A percentile compares a stretch with the other conserved stretches of the same genome.
These are phyloP conservation scores for Cygnus atratus DNA, from an alignment of 2,113 vertebrate species.

Conservation along the genomic window DNA sequence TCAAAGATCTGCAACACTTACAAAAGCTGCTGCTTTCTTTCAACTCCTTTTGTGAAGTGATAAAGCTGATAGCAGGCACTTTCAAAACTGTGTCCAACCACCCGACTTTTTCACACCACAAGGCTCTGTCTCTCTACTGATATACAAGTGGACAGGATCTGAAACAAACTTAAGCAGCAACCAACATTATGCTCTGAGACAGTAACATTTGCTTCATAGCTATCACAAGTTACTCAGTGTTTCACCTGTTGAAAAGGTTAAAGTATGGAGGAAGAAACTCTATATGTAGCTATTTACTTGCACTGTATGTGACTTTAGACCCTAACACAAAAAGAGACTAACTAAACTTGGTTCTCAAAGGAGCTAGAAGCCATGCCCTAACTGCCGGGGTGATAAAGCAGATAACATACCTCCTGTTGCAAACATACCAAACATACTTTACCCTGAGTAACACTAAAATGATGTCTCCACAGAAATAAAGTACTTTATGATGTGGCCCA, in stretches of 20 bases:
- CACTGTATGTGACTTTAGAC: not conserved
- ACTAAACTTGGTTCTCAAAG: not conserved
- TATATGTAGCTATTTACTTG: not conserved
- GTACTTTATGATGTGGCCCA: constrained; percentile 50
- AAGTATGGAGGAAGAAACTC: not conserved
- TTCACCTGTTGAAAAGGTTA: not conserved
- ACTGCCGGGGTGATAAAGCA: not conserved
- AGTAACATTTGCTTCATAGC: not conserved
- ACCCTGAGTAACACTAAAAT: constrained; percentile 21
- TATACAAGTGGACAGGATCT: not conserved
- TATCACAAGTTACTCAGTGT: not conserved
- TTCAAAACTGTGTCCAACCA: not conserved
- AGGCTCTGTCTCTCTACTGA: not conserved
- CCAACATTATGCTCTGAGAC: not conserved
- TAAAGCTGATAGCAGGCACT: not conserved
- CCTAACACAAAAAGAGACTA: not conserved
- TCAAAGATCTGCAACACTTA: not conserved
- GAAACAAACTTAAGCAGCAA: not conserved
- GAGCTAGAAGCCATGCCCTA: not conserved
- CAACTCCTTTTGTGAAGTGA: not conserved
- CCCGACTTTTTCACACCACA: not conserved
- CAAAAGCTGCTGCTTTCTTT: not conserved
- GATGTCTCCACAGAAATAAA: constrained; percentile 53
- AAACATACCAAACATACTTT: not conserved
- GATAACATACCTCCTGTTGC: not conserved